These are phyloP conservation scores for Drosophila dives DNA, from an alignment of 2,888 invertebrate genomes.

Conservation along the genomic window DNA sequence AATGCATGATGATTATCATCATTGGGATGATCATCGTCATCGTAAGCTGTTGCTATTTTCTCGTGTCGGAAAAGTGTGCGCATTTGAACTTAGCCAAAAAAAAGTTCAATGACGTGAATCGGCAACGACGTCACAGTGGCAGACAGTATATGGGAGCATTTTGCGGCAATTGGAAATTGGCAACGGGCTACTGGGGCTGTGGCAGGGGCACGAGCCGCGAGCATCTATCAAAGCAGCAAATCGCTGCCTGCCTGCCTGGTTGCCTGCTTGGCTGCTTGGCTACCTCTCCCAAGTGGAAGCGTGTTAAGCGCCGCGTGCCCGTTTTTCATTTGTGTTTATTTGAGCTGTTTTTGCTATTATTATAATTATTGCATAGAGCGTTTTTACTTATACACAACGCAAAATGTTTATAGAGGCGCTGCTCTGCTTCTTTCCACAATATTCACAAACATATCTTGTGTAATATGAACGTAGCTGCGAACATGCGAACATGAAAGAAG, in stretches of 20 bases:
- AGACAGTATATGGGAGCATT: background rate
- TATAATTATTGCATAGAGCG: slow-evolving; percentile 66
- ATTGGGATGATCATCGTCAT: background rate
- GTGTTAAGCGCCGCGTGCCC: slow-evolving; percentile 66
- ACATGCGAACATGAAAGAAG: background rate
- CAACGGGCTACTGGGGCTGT: background rate
- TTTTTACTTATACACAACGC: slow-evolving; percentile 27
- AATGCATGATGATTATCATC: slow-evolving; percentile 20
- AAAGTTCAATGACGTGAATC: slow-evolving; percentile 51
- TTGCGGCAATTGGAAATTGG: background rate
- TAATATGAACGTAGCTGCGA: background rate
- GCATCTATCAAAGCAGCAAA: slow-evolving; percentile 12
- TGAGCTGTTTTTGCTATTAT: slow-evolving; percentile 60
- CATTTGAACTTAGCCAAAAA: slow-evolving; percentile 61
- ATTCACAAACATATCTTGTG: background rate
- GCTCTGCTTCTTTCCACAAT: background rate
- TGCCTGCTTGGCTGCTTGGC: slow-evolving; percentile 6
- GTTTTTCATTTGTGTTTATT: slow-evolving; percentile 68
- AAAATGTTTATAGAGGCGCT: slow-evolving; percentile 49
- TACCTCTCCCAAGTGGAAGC: slow-evolving; percentile 72
- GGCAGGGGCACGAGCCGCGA: background rate
- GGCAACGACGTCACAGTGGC: slow-evolving; percentile 61
- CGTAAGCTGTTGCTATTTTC: slow-evolving; percentile 54
- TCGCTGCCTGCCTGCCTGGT: slow-evolving; percentile 4
- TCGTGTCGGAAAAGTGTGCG: slow-evolving; percentile 65